These are phyloP conservation scores for Crematogaster levior DNA, from an alignment of 2,888 invertebrate species.

Conservation along the genomic window DNA sequence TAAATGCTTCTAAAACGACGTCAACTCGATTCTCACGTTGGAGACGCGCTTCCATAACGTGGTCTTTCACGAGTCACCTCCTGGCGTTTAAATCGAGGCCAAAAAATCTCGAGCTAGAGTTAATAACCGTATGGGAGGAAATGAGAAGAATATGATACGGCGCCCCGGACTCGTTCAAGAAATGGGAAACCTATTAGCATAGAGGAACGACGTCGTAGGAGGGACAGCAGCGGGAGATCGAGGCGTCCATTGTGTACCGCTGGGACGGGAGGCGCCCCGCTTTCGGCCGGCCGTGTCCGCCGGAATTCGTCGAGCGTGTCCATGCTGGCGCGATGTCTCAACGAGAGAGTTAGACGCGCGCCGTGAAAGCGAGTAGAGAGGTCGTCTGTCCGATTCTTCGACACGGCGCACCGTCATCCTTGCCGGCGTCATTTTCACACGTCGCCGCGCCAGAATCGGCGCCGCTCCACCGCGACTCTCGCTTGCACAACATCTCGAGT, in stretches of 20 bases:
- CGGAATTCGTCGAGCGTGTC: constrained; percentile 79
- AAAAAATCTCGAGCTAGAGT: constrained; percentile 49
- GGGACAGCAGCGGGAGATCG: constrained; percentile 55
- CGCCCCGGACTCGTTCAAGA: constrained; percentile 65
- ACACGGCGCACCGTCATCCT: constrained; percentile 64
- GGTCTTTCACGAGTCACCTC: not conserved
- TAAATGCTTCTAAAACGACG: not conserved
- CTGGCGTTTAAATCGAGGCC: constrained; percentile 23
- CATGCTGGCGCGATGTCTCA: constrained; percentile 78
- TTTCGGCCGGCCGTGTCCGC: constrained; percentile 78
- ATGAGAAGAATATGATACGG: constrained; percentile 67
- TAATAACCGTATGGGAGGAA: constrained; percentile 61
- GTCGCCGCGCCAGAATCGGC: constrained; percentile 73
- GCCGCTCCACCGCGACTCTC: constrained; percentile 67
- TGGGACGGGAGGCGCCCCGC: constrained; percentile 58
- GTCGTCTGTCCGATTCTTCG: constrained; percentile 59
- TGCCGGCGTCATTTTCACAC: constrained; percentile 78
- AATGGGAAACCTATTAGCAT: constrained; percentile 80
- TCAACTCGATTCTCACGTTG: constrained; percentile 19
- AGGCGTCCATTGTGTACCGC: constrained; percentile 65
- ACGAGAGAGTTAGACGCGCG: constrained; percentile 73
- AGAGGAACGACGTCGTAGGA: constrained; percentile 50
- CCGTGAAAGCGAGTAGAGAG: constrained; percentile 76
- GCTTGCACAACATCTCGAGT: constrained; percentile 68
- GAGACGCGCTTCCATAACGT: not conserved